Base-by-base conservation (phyloP, 2,113 vertebrate genomes). In the Sciurus niger region DNA sequence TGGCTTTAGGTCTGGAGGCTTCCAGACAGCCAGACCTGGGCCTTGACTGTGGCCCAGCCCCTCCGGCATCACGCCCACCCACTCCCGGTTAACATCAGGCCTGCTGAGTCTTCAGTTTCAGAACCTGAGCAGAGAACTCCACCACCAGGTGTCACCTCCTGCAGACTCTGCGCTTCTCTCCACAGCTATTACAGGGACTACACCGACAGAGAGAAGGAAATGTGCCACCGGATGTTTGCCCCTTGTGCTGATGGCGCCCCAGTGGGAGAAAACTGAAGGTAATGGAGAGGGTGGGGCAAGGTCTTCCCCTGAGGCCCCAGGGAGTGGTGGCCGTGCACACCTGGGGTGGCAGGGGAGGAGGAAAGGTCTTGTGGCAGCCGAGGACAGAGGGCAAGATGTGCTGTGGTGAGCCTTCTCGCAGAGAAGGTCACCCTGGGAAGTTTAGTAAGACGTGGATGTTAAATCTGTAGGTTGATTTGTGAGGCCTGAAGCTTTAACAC, bases 181-280 rank as follows among this genome's bases (percentile, higher is more conserved):
- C 94, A 30, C 97, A 99, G 99, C 12, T 98, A 34, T 84, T 98
- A 98, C 95, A 93, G 25, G 72, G 89, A 98, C 58, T 98, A 98
- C 67, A 0, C 63, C 92, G 91, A 97, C 12, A 97, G 95, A 93
- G 97, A 99, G 96, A 98, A 96, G 40, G 98, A 98, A 53, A 98
- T 98, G 98, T 99, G 98, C 93, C 83, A 94, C 96, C 98, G 97
- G 8, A 99, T 99, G 98, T 99, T 99, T 74, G 83, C 93, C 10
- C 0, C 89, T 20, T 84, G 46, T 48, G 91, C 46, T 2, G 12
- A n/a, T 1, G 48, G 32, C 51, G 83, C 97, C 13, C 18, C 90
- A 1, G 40, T 0, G 20, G 98, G 68, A 98, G 63, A 97, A 58
- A 46, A 95, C 8, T 89, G 60, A 97, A 98, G 98, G 98, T 99